Evolutionary conservation across 1,140 invertebrate genomes (phyloP).

Genomic region (Lethrus apterus): DNA sequence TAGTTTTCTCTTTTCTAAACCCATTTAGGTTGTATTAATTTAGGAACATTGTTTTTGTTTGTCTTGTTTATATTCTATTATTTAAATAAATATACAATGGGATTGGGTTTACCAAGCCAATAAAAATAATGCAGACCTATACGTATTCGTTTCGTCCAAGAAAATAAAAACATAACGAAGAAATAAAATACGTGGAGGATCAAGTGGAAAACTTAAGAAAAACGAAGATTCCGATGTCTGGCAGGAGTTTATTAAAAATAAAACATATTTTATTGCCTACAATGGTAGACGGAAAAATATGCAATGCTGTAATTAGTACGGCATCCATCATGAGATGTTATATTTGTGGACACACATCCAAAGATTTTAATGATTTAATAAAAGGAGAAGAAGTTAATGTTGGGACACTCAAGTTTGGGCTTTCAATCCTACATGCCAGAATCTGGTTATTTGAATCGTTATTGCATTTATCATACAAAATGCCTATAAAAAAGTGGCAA

Average conservation of each 20-base stretch:
- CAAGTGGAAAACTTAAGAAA: constrained; percentile 18
- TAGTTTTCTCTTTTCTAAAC: too few species aligned
- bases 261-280: constrained; percentile 16
- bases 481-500: constrained; percentile 31
- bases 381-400: constrained; percentile 21
- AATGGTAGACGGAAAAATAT: constrained; percentile 40
- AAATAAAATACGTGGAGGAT: constrained; percentile 22
- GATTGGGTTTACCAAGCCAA: too few species aligned
- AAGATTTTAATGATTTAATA: constrained; percentile 34
- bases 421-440: constrained; percentile 37
- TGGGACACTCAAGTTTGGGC: constrained; percentile 27
- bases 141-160: constrained; percentile 30
- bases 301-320: constrained; percentile 37
- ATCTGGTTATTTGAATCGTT: constrained; percentile 39
- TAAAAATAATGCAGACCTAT: constrained; percentile 27
- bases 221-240: background rate
- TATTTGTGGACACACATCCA: constrained; percentile 32
- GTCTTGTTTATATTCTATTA: too few species aligned
- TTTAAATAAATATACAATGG: too few species aligned
- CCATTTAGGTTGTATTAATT: too few species aligned
- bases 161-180: constrained; percentile 20
- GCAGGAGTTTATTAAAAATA: constrained; percentile 21
- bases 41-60: too few species aligned
- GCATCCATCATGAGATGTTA: constrained; percentile 34
- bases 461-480: constrained; percentile 35